A percentile compares a stretch with the other conserved stretches of the same genome.
Evolutionary conservation across 2,113 vertebrate genomes (phyloP).

Genomic region (Eleginops maclovinus): DNA sequence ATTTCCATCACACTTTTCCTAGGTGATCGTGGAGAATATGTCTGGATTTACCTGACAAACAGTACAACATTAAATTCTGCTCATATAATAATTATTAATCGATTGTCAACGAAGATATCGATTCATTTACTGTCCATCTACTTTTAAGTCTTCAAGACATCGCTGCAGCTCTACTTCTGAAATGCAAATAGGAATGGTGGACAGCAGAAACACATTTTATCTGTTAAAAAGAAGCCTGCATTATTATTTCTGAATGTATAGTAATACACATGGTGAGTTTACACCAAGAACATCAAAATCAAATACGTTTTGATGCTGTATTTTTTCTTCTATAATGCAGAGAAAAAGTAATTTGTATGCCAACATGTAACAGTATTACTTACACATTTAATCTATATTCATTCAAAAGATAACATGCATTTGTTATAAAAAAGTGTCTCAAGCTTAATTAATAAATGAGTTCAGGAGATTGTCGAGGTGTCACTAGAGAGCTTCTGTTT

Average conservation of each 20-base stretch:
- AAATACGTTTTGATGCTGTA: not conserved
- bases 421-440: not conserved
- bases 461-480: constrained; percentile 25
- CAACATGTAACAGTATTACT: not conserved
- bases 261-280: not conserved
- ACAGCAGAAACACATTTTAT: not conserved
- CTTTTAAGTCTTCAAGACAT: not conserved
- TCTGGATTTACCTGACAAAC: not conserved
- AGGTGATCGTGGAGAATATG: not conserved
- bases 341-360: not conserved
- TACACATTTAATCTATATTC: not conserved
- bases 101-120: not conserved
- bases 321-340: not conserved
- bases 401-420: not conserved
- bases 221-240: not conserved
- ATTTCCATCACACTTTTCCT: not conserved
- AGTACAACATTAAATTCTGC: not conserved
- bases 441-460: constrained; percentile 19
- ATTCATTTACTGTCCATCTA: not conserved
- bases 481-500: constrained; percentile 35
- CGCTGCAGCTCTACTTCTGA: not conserved
- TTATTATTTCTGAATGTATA: not conserved
- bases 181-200: not conserved
- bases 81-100: not conserved
- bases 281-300: not conserved